Base-by-base conservation (phyloP, 2,888 invertebrate species). In the Ephialtes manifestator region DNA sequence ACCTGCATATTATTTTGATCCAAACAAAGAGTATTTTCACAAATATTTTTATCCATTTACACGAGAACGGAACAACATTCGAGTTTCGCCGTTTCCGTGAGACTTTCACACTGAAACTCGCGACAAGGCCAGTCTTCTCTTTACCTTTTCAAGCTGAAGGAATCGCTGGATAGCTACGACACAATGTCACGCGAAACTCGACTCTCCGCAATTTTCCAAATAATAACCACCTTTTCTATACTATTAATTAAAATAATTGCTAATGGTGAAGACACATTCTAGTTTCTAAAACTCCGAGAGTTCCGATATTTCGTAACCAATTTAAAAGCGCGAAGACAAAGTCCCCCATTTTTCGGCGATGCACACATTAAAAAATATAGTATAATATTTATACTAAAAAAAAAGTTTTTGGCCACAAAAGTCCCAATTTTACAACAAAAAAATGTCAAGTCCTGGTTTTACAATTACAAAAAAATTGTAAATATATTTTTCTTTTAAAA, bases 101-200 rank as follows among this genome's bases (percentile, higher is more conserved):
- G 63, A 76, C 76, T 76, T 76, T 76, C 76, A 76, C 76, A 15
- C 76, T 65, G 65, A 48, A 76, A 53, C 51, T n/a, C 46, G 24
- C 51, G 76, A 63, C 65, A 51, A 76, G 65, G 76, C 51, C 76
- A 51, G 51, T 76, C 65, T 76, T 76, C 65, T 63, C 63, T 75
- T 55, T 24, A 24, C 72, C 72, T 46, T 72, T 20, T 35, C 58
- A 46, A 72, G 72, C 20, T 58, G 11, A 43, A 58, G 46, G 20
- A 39, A 60, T 58, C 55, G 72, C 24, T 0, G 31, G 10, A 5
- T 60, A 2, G 60, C 5, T 20, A 31, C 15, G 1, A 4, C 20
- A 28, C 65, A 65, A 65, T 76, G 51, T 76, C 76, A 39, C 53
- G 39, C 39, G 8, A 15, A 53, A 65, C 20, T 48, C 46, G 43